Base-by-base conservation (phyloP, 2,888 invertebrate species). In the Gandaritis pyraliata region DNA sequence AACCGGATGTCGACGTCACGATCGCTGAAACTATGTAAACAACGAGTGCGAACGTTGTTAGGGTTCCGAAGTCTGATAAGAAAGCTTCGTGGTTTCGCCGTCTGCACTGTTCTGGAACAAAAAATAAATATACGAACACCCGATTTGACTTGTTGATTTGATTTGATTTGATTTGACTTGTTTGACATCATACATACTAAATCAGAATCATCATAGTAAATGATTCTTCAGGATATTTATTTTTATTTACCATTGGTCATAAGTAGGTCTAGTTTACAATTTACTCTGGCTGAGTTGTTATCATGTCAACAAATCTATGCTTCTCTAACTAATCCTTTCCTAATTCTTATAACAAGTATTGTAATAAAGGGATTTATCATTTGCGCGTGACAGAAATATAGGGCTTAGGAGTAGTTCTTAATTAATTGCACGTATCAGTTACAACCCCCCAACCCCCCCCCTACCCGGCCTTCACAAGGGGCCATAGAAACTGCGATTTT, bases 11-110 rank as follows among this genome's bases (percentile, higher is more conserved):
- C 47, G 66, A 58, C 65, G 70, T 66, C 70, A 68, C 66, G 66
- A 64, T 66, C 63, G 57, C 66, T 57, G 66, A 65, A 68, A 70
- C 68, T 70, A 68, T 67, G 70, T 66, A 70, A 70, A 70, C 70
- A 68, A 50, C 64, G 61, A 64, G 48, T 61, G 63, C 45, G 65
- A 64, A 61, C 62, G 57, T 66, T 63, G 59, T 64, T 46, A 36
- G 39, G 46, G 43, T 43, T 16, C 43, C 10, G 0, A 16, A 11
- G 16, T 43, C 2, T 43, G 43, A 2, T 3, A 52, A 52, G 41
- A 47, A 30, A 48, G 46, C 54, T 50, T 56, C 38, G 16, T 15
- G 50, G 59, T 60, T 11, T 15, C 0, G 16, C 2, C 16, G 13
- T 41, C 15, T 41, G 13, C 0, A 23, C 1, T 23, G 23, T 23